These are phyloP conservation scores for Sylvia atricapilla DNA, from an alignment of 2,113 vertebrate species.

Conservation along the genomic window DNA sequence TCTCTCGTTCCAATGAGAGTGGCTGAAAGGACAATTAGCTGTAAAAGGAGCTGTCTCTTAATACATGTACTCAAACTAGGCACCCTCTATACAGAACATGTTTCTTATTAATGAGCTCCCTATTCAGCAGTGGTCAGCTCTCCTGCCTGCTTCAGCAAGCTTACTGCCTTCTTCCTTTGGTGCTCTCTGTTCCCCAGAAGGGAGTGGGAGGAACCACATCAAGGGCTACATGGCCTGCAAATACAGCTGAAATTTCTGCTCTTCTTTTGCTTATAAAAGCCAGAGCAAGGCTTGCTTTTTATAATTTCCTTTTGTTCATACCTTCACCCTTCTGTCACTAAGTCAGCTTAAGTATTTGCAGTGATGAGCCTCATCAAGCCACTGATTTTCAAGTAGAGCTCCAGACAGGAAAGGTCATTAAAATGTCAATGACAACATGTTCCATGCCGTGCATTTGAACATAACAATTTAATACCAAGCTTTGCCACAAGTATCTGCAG, in stretches of 20 bases:
- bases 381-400: conserved; percentile 18
- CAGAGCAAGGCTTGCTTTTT: neutral
- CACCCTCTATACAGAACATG: neutral
- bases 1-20: fast-evolving
- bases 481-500: neutral
- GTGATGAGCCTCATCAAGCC: neutral
- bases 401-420: neutral
- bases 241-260: neutral
- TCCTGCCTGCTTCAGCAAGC: neutral
- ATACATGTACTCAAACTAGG: neutral
- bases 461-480: neutral
- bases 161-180: neutral
- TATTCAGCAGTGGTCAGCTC: neutral
- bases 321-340: neutral
- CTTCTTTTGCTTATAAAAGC: neutral
- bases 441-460: neutral
- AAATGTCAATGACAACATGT: conserved; percentile 4
- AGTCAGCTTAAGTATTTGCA: neutral
- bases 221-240: neutral
- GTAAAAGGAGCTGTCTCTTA: neutral
- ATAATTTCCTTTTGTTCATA: neutral
- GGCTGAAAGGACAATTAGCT: neutral
- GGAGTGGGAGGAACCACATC: neutral
- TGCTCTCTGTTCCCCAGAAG: neutral
- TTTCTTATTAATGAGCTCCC: neutral